A percentile compares a stretch with the other conserved stretches of the same genome.
phyloP scores from a whole-genome alignment of 2,113 vertebrate genomes.

The Prochilodus magdalenae region DNA sequence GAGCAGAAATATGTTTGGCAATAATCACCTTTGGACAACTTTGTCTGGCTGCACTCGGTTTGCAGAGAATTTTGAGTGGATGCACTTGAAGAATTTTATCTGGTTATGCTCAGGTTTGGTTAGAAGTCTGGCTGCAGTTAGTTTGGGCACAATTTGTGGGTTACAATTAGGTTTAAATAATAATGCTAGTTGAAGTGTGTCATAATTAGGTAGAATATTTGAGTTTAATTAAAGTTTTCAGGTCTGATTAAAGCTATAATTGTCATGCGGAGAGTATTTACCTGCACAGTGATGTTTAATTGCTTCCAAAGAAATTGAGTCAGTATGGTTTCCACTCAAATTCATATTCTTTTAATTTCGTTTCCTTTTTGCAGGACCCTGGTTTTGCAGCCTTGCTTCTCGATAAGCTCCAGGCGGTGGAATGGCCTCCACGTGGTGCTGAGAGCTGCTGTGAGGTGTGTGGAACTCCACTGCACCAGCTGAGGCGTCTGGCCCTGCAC shows the following conservation, averaged over 20 bases:
- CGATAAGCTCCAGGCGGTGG: constrained; percentile 84
- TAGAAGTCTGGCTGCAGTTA: too few species aligned
- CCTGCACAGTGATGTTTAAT: too few species aligned
- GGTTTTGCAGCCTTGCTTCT: constrained; percentile 85
- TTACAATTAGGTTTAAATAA: background rate
- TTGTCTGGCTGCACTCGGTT: too few species aligned
- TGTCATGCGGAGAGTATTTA: too few species aligned
- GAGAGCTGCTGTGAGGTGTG: constrained; percentile 83
- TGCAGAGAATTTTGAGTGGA: too few species aligned
- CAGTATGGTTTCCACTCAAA: background rate
- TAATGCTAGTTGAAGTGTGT: background rate
- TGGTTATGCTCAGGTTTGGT: background rate
- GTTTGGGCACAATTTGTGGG: too few species aligned
- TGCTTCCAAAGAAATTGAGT: background rate
- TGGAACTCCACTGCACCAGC: constrained; percentile 80
- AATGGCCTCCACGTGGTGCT: constrained; percentile 72
- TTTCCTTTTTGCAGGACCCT: constrained; percentile 75
- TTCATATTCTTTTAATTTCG: background rate
- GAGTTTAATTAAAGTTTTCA: too few species aligned
- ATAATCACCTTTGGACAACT: too few species aligned
- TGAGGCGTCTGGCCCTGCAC: constrained; percentile 82
- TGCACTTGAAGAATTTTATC: too few species aligned
- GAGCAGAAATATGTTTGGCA: too few species aligned
- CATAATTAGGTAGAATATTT: too few species aligned
- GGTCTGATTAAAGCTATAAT: too few species aligned